Percentiles rank a stretch among this genome's conserved stretches.
Conservation (phyloP, 2,797 vertebrate species). For the Choloepus didactylus region DNA sequence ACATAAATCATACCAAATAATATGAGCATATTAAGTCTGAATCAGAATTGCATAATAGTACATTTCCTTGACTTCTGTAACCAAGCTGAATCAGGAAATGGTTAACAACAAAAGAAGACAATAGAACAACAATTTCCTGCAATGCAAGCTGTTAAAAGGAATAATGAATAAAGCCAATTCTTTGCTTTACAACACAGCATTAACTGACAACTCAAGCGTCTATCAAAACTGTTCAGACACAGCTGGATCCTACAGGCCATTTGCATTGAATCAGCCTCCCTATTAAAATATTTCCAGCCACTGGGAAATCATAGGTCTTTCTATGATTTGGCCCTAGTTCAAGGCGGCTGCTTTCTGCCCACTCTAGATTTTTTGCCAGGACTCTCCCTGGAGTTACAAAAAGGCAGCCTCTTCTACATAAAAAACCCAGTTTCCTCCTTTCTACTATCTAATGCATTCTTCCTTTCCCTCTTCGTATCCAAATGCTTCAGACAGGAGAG, state of each 20-base stretch:
- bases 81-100: not conserved
- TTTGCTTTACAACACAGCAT: not conserved
- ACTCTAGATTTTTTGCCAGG: not conserved
- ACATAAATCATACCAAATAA: constrained; percentile 24
- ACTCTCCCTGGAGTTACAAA: not conserved
- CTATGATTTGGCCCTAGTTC: not conserved
- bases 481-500: not conserved
- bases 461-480: not conserved
- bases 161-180: not conserved
- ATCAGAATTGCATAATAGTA: constrained; percentile 51
- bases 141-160: constrained; percentile 60
- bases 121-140: constrained; percentile 46
- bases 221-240: constrained; percentile 36
- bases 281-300: constrained; percentile 40
- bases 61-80: constrained; percentile 45
- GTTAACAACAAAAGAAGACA: constrained; percentile 67
- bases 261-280: not conserved
- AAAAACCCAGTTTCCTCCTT: not conserved
- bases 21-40: constrained; percentile 23
- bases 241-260: not conserved
- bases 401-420: not conserved
- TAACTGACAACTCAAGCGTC: constrained; percentile 58
- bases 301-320: constrained; percentile 37
- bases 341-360: not conserved
- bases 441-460: not conserved